Conservation (phyloP, 2,888 invertebrate species). For the Ophion ventricosus region DNA sequence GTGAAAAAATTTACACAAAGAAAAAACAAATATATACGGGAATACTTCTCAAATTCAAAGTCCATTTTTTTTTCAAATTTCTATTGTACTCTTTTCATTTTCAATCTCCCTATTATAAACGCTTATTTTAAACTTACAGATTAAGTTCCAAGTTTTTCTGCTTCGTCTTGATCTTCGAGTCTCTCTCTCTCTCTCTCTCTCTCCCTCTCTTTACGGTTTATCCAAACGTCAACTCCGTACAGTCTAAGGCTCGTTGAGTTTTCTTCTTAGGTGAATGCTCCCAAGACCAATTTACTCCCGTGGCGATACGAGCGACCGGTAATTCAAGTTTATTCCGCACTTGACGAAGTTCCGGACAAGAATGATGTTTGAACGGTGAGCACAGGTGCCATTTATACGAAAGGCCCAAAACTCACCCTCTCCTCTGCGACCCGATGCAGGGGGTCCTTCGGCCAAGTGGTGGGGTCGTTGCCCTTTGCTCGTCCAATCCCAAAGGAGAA, state of each 20-base stretch:
- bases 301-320: neutral
- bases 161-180: neutral
- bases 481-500: neutral
- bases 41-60: neutral
- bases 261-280: neutral
- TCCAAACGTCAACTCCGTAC: neutral
- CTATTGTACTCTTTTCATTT: neutral
- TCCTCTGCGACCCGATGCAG: neutral
- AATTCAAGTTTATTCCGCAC: neutral
- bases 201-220: neutral
- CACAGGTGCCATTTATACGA: neutral
- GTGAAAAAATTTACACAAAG: neutral
- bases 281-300: neutral
- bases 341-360: neutral
- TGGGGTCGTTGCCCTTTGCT: neutral
- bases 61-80: neutral
- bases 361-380: neutral
- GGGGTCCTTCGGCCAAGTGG: neutral
- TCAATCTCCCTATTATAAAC: neutral
- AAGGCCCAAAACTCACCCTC: neutral
- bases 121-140: neutral
- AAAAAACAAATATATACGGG: neutral
- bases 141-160: neutral
- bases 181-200: neutral
- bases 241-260: neutral